Evolutionary conservation across 2,888 invertebrate species (phyloP).

Genomic region (Piscicola geometra): DNA sequence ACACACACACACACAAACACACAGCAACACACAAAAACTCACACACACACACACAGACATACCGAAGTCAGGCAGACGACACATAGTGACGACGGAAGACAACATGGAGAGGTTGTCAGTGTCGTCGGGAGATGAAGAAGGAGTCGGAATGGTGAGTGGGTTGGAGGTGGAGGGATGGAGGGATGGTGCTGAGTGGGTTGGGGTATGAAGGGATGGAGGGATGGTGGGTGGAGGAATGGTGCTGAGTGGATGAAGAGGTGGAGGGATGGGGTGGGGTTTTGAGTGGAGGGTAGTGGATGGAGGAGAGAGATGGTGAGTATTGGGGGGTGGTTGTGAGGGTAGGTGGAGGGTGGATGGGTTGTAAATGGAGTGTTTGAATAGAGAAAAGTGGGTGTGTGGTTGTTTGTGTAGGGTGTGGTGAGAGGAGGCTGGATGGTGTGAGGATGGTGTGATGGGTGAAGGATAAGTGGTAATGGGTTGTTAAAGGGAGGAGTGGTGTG

Average conservation of each 20-base stretch:
- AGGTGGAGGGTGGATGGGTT: too few relatives aligned
- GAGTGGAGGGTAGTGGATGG: not conserved
- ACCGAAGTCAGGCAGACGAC: slow-evolving; percentile 10
- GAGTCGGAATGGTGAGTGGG: slow-evolving; percentile 4
- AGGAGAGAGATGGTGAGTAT: not conserved
- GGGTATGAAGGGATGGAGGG: not conserved
- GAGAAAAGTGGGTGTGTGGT: too few relatives aligned
- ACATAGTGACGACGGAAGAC: slow-evolving; percentile 6
- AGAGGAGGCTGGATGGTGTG: too few relatives aligned
- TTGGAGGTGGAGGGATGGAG: not conserved
- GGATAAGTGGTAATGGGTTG: too few relatives aligned
- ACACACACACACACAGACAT: slow-evolving; percentile 7
- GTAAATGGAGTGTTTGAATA: too few relatives aligned
- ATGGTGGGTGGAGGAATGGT: too few relatives aligned
- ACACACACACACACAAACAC: not conserved
- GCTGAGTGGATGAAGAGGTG: not conserved
- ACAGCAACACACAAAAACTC: not conserved
- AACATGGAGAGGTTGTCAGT: not conserved
- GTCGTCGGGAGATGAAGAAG: not conserved
- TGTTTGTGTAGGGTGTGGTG: too few relatives aligned
- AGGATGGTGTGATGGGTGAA: too few relatives aligned
- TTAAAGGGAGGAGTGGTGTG: too few relatives aligned
- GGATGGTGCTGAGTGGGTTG: not conserved
- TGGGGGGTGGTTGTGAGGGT: not conserved
- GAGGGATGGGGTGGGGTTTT: not conserved